Conservation (phyloP, 2,797 vertebrate genomes). For the Coendou prehensilis region DNA sequence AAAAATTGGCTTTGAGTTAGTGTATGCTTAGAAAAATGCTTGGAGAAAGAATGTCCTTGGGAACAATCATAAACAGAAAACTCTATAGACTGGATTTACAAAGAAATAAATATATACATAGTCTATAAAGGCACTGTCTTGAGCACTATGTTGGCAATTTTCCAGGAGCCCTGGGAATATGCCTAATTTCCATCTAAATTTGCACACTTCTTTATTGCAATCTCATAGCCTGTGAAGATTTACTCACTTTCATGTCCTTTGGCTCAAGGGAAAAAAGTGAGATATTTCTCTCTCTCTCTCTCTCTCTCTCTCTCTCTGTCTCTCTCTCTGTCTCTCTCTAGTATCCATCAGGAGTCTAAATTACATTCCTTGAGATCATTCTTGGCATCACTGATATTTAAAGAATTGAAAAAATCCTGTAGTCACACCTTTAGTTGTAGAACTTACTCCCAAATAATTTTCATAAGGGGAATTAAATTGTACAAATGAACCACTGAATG, state of each 20-base stretch:
- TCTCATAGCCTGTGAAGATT: slow-evolving; percentile 83
- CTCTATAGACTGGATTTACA: slow-evolving; percentile 79
- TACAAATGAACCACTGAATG: slow-evolving; percentile 53
- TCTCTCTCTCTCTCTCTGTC: background rate
- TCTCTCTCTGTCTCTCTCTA: background rate
- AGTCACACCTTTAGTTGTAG: slow-evolving; percentile 42
- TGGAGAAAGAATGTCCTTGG: slow-evolving; percentile 82
- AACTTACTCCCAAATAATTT: slow-evolving; percentile 63
- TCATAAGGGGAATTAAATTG: slow-evolving; percentile 28
- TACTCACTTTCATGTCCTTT: slow-evolving; percentile 80
- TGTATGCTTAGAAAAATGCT: slow-evolving; percentile 75
- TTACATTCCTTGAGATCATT: slow-evolving; percentile 51
- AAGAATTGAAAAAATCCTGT: slow-evolving; percentile 52
- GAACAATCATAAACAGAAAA: slow-evolving; percentile 82
- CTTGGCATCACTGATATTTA: slow-evolving; percentile 60
- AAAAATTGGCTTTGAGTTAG: slow-evolving; percentile 80
- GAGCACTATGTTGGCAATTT: slow-evolving; percentile 83
- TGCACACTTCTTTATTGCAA: slow-evolving; percentile 87
- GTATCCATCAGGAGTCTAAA: slow-evolving; percentile 38
- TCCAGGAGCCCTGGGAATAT: slow-evolving; percentile 85
- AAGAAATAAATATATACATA: slow-evolving; percentile 84
- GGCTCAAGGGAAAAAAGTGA: slow-evolving; percentile 68
- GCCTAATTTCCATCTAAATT: slow-evolving; percentile 89
- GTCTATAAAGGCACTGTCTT: slow-evolving; percentile 82
- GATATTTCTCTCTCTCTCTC: background rate